These are phyloP conservation scores for Acyrthosiphon pisum DNA, from an alignment of 1,140 invertebrate species.

Conservation along the genomic window DNA sequence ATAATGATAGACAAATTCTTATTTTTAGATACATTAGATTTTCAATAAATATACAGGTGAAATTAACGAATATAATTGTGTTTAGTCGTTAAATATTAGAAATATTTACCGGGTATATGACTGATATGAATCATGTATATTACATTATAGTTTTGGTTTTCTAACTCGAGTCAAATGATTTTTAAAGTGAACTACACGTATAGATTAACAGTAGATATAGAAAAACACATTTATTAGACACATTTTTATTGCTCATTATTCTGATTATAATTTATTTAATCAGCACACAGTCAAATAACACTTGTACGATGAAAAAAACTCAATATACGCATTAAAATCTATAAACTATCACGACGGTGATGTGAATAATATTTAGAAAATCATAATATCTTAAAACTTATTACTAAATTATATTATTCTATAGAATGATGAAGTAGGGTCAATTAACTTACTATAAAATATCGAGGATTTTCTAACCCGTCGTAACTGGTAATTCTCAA, in stretches of 20 bases:
- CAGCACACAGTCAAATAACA: too few species aligned
- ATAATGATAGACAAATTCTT: too few species aligned
- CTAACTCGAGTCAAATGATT: too few species aligned
- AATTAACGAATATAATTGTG: background rate
- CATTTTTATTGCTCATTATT: too few species aligned
- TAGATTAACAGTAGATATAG: too few species aligned
- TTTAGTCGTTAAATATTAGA: background rate
- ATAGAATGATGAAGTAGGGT: background rate
- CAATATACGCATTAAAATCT: background rate
- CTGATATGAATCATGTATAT: too few species aligned
- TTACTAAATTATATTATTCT: background rate
- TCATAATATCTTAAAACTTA: background rate
- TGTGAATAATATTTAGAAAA: background rate
- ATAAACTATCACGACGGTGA: background rate
- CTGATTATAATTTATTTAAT: too few species aligned
- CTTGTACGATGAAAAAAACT: background rate
- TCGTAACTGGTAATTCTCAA: background rate
- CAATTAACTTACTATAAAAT: constrained; percentile 45
- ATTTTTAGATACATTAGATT: background rate
- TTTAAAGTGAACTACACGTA: too few species aligned
- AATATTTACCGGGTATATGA: background rate
- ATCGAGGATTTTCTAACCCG: background rate
- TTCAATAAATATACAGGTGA: background rate
- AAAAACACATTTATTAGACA: too few species aligned
- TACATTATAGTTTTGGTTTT: too few species aligned